Base-by-base conservation (phyloP, 2,113 vertebrate species). In the Fregetta grallaria region DNA sequence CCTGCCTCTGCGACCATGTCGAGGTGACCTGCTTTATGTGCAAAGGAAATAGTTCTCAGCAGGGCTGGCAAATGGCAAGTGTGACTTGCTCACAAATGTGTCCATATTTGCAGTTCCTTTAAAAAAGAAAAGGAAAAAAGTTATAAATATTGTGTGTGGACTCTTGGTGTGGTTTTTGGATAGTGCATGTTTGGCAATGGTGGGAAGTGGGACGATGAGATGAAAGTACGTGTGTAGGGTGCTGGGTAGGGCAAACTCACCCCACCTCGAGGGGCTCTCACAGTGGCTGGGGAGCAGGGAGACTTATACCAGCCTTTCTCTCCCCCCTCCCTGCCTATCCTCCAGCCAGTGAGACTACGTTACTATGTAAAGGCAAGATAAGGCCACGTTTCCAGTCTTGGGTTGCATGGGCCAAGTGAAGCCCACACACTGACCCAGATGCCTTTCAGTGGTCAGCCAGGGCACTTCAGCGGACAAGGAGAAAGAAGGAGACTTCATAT, bases 181-280 rank as follows among this genome's bases (percentile, higher is more conserved):
- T 53, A 66, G 45, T 11, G 19, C 27, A 0, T 44, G 23, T 85
- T 75, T 45, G 34, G 23, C 36, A 73, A 10, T 10, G 6, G 44
- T 75, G 30, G 30, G 65, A 81, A 81, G 14, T 29, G 15, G 25
- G 49, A 49, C 4, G 2, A 36, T 45, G 74, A 61, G 49, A 8
- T 79, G 58, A 47, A 45, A 75, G 44, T 75, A 36, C 15, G 1
- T 34, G 3, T 17, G 7, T n/a, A 53, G 27, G 10, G 25, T 62
- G 20, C 50, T 50, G 55, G 29, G 44, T 42, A 67, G 45, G 66
- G 45, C 20, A 27, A 50, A 86, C 13, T 88, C 47, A 32, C 26
- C 15, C n/a, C 11, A 4, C 0, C 0, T 40, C 0, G 0, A 42
- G 73, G 19, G 52, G 12, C 65, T 84, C 8, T 67, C 7, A 0